Conservation (phyloP, 2,113 vertebrate species). For the Zonotrichia leucophrys region DNA sequence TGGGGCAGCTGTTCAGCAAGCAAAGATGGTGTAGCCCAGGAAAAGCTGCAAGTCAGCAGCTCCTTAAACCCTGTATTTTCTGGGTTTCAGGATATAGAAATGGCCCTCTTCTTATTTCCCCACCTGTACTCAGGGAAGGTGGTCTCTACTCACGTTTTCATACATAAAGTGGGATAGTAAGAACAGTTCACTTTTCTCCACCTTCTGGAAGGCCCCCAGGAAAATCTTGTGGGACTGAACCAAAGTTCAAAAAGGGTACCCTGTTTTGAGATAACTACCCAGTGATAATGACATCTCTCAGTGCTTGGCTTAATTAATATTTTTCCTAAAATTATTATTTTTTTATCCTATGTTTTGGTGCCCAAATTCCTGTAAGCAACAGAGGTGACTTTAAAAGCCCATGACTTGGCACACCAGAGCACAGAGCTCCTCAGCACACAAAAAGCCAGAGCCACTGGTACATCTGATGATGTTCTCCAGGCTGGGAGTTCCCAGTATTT, state of each 20-base stretch:
- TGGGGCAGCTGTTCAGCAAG: not conserved
- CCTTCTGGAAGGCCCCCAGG: accelerated
- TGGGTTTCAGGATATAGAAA: not conserved
- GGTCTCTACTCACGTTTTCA: not conserved
- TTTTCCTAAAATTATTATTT: not conserved
- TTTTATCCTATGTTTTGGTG: not conserved
- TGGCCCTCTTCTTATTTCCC: not conserved
- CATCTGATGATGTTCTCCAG: not conserved
- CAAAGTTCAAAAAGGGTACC: not conserved
- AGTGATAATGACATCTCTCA: not conserved
- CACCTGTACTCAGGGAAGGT: not conserved
- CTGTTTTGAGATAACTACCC: not conserved
- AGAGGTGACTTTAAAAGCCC: not conserved
- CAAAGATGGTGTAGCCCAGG: not conserved
- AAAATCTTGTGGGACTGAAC: not conserved
- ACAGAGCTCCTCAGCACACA: not conserved
- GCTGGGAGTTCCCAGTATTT: not conserved
- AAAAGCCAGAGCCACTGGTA: not conserved
- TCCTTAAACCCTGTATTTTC: not conserved
- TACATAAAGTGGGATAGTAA: not conserved
- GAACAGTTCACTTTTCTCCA: not conserved
- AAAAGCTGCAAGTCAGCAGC: not conserved
- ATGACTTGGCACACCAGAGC: not conserved
- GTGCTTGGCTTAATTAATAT: not conserved
- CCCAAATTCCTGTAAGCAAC: not conserved